phyloP scores from a whole-genome alignment of 2,797 vertebrate genomes.

The Tragelaphus eurycerus region DNA sequence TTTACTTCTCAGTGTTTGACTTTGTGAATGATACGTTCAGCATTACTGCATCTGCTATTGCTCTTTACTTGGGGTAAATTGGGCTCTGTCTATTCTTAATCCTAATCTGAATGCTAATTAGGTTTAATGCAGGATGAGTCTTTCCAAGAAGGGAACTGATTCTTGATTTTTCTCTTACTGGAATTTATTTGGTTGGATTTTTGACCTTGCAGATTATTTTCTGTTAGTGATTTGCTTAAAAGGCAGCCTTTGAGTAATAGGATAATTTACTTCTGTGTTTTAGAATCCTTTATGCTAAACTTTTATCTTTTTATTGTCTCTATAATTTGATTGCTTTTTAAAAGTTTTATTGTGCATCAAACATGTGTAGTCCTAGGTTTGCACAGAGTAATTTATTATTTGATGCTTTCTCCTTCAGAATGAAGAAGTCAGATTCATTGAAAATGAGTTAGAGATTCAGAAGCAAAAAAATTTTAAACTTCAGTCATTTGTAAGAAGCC shows the following conservation, averaged over 20 bases:
- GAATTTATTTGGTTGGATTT: slow-evolving; percentile 14
- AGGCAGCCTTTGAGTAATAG: background rate
- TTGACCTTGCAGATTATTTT: background rate
- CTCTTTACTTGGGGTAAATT: slow-evolving; percentile 16
- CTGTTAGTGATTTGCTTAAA: slow-evolving; percentile 35
- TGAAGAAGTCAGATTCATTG: slow-evolving; percentile 96
- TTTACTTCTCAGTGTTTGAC: background rate
- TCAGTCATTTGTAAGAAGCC: slow-evolving; percentile 91
- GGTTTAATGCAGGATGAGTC: background rate
- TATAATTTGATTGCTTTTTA: background rate
- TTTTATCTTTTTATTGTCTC: background rate
- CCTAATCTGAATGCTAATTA: slow-evolving; percentile 25
- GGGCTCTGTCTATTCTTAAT: slow-evolving; percentile 44
- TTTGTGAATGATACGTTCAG: slow-evolving; percentile 6
- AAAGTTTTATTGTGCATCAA: slow-evolving; percentile 29
- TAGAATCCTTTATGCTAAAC: slow-evolving; percentile 3
- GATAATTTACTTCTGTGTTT: background rate
- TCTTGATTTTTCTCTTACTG: slow-evolving; percentile 2
- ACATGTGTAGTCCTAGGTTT: background rate
- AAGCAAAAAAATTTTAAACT: slow-evolving; percentile 96
- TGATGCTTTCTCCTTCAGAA: slow-evolving; percentile 85
- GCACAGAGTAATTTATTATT: slow-evolving; percentile 13
- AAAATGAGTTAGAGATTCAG: slow-evolving; percentile 94
- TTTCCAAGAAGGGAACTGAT: slow-evolving; percentile 40
- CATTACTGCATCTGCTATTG: background rate